These are phyloP conservation scores for Amphiprion clarkii DNA, from an alignment of 2,797 vertebrate species.

Conservation along the genomic window DNA sequence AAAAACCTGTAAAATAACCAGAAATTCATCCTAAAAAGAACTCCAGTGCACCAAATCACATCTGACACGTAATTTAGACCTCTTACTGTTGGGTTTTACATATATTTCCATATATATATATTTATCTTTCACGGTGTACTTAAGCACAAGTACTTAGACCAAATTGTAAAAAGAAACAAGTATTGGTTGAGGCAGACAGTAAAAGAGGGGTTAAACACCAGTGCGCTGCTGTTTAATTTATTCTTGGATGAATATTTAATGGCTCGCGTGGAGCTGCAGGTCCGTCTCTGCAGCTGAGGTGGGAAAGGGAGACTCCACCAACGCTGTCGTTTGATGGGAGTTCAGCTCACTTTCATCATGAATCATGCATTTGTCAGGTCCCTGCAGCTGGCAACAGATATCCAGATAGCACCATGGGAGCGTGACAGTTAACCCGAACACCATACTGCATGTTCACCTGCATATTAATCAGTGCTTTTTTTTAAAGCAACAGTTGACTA, in stretches of 20 bases:
- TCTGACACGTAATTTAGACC: too few species aligned
- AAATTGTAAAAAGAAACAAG: constrained; percentile 1
- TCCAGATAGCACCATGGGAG: constrained; percentile 11
- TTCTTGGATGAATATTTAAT: constrained; percentile 63
- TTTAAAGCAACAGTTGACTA: constrained; percentile 9
- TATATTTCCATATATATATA: too few species aligned
- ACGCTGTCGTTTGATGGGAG: constrained; percentile 33
- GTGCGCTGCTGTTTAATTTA: constrained; percentile 44
- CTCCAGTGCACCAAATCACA: too few species aligned
- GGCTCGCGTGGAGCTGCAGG: constrained; percentile 20
- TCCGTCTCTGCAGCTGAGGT: constrained; percentile 46
- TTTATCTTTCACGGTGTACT: too few species aligned
- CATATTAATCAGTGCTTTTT: constrained; percentile 20
- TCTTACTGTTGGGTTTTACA: too few species aligned
- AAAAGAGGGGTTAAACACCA: constrained; percentile 23
- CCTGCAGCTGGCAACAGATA: constrained; percentile 27
- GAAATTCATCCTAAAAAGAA: too few species aligned
- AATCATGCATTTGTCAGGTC: constrained; percentile 45
- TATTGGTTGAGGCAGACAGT: not conserved
- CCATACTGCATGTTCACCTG: not conserved
- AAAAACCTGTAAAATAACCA: too few species aligned
- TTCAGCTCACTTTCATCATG: constrained; percentile 50
- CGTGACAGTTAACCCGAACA: constrained; percentile 16
- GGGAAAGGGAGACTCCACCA: constrained; percentile 32
- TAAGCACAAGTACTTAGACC: not conserved